These are phyloP conservation scores for Laupala kohalensis DNA, from an alignment of 1,140 invertebrate species.

Conservation along the genomic window DNA sequence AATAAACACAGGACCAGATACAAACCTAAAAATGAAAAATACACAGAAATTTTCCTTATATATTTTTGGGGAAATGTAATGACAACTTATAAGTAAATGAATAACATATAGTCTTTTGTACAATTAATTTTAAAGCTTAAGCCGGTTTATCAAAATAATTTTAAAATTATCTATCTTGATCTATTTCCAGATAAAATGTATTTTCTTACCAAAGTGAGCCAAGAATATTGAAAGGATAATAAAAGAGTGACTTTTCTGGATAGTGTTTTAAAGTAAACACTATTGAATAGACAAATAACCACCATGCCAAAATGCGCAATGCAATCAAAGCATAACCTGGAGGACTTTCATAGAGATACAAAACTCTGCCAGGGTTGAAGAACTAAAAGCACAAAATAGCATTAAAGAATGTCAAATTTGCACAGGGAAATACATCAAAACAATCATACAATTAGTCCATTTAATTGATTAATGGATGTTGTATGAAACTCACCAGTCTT, in stretches of 20 bases:
- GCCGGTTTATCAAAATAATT: not conserved
- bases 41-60: not conserved
- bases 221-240: constrained; percentile 61
- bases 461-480: too few species aligned
- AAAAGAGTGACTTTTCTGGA: constrained; percentile 61
- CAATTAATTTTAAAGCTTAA: too few species aligned
- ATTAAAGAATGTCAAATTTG: not conserved
- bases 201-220: constrained; percentile 56
- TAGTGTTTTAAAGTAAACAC: constrained; percentile 72
- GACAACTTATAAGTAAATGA: too few species aligned
- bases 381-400: constrained; percentile 36
- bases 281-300: constrained; percentile 68
- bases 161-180: not conserved
- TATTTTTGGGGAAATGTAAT: not conserved
- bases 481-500: constrained; percentile 46
- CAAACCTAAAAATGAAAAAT: constrained; percentile 38
- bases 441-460: not conserved
- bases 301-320: constrained; percentile 64
- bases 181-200: not conserved
- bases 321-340: constrained; percentile 70
- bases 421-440: not conserved
- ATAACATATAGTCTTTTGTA: too few species aligned
- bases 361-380: constrained; percentile 77
- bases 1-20: constrained; percentile 63
- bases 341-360: constrained; percentile 80